Percentiles rank a stretch among this genome's conserved stretches.
Conservation (phyloP, 2,797 vertebrate genomes). For the Sebastolobus alascanus region DNA sequence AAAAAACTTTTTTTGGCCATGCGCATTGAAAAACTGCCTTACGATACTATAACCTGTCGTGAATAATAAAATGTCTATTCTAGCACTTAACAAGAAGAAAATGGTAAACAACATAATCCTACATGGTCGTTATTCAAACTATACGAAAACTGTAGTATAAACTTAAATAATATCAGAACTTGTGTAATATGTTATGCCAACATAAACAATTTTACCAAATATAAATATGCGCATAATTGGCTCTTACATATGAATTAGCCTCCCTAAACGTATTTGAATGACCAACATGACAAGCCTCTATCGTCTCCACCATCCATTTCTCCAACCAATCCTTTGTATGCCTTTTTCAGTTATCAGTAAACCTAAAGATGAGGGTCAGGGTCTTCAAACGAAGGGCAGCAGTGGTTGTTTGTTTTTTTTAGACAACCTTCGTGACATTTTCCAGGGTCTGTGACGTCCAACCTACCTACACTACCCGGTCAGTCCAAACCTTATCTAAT, state of each 20-base stretch:
- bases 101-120: no score
- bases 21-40: no score
- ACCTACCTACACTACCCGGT: background rate
- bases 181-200: no score
- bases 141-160: no score
- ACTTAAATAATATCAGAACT: no score
- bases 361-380: background rate
- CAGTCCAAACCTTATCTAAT: slow-evolving; percentile 36
- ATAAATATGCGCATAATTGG: no score
- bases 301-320: background rate
- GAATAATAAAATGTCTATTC: no score
- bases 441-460: background rate
- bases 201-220: no score
- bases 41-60: no score
- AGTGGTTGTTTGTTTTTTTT: slow-evolving; percentile 22
- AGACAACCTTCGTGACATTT: slow-evolving; percentile 27
- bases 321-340: background rate
- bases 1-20: no score
- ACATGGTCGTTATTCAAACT: no score
- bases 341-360: slow-evolving; percentile 8
- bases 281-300: background rate
- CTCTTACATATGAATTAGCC: background rate
- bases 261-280: background rate
- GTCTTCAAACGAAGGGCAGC: slow-evolving; percentile 17
- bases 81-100: no score